Percentiles rank a stretch among this genome's conserved stretches.
These are phyloP conservation scores for Drosophila varians DNA, from an alignment of 1,140 invertebrate species.

Conservation along the genomic window DNA sequence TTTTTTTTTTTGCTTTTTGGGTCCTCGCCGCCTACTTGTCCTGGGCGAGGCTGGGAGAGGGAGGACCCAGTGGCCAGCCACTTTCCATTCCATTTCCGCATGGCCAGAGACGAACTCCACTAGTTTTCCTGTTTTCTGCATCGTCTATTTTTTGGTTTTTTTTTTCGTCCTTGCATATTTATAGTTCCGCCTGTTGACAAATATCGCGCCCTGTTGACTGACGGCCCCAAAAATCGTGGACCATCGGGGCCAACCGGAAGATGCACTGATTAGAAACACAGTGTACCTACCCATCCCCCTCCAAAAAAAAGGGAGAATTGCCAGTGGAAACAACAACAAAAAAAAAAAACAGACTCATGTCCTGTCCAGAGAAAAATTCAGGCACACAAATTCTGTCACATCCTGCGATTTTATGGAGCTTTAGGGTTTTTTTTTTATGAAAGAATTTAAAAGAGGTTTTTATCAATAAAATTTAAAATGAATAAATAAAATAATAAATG, in stretches of 20 bases:
- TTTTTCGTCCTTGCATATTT: constrained; percentile 62
- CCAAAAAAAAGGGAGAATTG: constrained; percentile 3
- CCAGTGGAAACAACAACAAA: background rate
- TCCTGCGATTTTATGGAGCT: background rate
- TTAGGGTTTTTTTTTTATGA: background rate
- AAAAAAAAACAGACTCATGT: background rate
- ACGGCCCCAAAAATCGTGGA: constrained; percentile 12
- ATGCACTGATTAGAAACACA: constrained; percentile 79
- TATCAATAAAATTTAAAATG: too few relatives aligned
- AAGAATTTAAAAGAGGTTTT: too few relatives aligned
- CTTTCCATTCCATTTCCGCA: constrained; percentile 13
- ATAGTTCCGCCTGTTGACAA: constrained; percentile 81
- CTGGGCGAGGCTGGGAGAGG: too few relatives aligned
- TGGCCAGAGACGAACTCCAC: background rate
- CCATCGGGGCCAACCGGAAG: constrained; percentile 44
- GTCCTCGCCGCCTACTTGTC: background rate
- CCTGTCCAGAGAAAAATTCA: background rate
- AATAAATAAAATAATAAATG: too few relatives aligned
- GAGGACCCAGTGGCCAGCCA: constrained; percentile 7
- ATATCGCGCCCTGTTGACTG: constrained; percentile 75
- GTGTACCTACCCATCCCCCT: too few relatives aligned
- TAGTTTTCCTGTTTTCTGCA: background rate
- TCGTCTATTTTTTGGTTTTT: background rate
- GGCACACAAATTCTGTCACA: background rate
- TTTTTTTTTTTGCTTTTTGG: constrained; percentile 4